phyloP scores from a whole-genome alignment of 2,797 vertebrate genomes.

The Crypturellus tataupa region DNA sequence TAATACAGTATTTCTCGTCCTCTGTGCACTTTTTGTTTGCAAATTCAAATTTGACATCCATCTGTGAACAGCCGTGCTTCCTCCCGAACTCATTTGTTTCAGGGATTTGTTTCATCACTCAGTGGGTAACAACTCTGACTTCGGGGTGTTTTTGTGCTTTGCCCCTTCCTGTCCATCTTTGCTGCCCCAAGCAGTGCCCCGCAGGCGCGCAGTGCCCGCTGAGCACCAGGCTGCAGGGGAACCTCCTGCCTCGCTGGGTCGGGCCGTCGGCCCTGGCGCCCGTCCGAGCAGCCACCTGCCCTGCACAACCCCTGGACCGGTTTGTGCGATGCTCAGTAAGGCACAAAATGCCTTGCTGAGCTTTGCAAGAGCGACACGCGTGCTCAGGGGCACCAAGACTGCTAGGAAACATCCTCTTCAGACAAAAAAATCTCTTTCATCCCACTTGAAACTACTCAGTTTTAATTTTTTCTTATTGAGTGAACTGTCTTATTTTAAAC shows the following conservation, averaged over 20 bases:
- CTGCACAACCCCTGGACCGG: neutral
- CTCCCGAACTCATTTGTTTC: neutral
- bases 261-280: neutral
- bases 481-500: neutral
- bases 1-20: neutral
- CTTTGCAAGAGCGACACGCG: neutral
- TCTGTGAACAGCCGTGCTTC: neutral
- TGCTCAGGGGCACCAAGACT: neutral
- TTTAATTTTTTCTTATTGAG: neutral
- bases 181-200: neutral
- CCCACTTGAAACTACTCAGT: neutral
- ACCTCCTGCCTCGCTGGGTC: neutral
- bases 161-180: neutral
- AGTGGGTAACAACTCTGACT: neutral
- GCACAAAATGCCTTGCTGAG: neutral
- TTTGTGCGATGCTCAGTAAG: neutral
- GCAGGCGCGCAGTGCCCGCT: neutral
- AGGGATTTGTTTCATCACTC: neutral
- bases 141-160: neutral
- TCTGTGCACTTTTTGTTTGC: neutral
- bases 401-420: neutral
- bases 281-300: fast-evolving
- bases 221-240: neutral
- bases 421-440: neutral
- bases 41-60: neutral